Percentiles rank a stretch among this genome's conserved stretches.
Conservation (phyloP, 2,113 vertebrate species). For the Cynocephalus volans region DNA sequence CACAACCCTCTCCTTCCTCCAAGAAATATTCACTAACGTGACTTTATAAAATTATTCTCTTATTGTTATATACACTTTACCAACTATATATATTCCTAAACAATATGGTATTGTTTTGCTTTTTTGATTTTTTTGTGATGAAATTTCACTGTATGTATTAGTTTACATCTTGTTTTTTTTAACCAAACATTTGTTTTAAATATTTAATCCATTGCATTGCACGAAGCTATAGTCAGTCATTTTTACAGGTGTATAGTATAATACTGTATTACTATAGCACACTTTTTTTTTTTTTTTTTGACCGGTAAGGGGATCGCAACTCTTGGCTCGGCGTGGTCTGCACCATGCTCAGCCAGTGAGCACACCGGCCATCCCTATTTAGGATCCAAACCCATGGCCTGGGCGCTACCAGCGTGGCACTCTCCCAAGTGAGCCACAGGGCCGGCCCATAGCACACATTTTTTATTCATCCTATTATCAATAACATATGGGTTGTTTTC, state of each 20-base stretch:
- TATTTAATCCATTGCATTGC: background rate
- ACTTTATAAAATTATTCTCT: slow-evolving; percentile 1
- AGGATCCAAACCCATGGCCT: too few species aligned
- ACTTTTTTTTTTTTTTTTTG: background rate
- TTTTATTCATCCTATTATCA: background rate
- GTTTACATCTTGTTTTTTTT: background rate
- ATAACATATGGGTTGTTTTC: background rate
- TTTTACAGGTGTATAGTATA: background rate
- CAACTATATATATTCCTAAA: background rate
- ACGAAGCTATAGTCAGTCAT: background rate
- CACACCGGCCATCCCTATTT: too few species aligned
- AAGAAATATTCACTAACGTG: background rate
- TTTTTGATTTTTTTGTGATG: background rate
- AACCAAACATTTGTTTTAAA: background rate
- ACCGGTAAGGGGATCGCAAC: too few species aligned
- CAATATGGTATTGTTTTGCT: background rate
- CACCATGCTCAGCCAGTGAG: too few species aligned
- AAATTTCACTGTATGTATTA: background rate
- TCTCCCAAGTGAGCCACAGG: too few species aligned
- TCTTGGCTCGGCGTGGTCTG: too few species aligned
- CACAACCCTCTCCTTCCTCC: background rate
- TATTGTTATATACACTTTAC: background rate
- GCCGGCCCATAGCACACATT: background rate
- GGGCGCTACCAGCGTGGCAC: too few species aligned
- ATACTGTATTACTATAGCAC: background rate